Conservation (phyloP, 2,888 invertebrate species). For the Incurvaria masculella region DNA sequence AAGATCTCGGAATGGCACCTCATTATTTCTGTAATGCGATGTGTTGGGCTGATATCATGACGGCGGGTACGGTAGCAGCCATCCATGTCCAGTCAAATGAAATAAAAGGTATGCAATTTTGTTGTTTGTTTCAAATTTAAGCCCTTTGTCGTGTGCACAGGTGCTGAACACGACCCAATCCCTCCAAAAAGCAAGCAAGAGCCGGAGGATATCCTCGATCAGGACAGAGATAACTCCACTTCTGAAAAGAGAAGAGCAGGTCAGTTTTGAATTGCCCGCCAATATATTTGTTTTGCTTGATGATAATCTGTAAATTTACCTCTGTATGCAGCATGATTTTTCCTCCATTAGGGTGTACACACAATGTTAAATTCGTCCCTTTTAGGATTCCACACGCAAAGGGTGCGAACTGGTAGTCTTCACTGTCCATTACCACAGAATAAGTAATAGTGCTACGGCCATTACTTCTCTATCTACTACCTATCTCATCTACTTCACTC, state of each 20-base stretch:
- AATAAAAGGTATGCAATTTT: too few relatives aligned
- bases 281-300: background rate
- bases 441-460: slow-evolving; percentile 9
- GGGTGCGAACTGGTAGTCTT: slow-evolving; percentile 2
- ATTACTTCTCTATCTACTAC: background rate
- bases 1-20: too few relatives aligned
- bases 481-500: background rate
- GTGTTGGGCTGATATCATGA: too few relatives aligned
- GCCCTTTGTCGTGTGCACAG: too few relatives aligned
- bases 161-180: slow-evolving; percentile 42
- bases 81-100: too few relatives aligned
- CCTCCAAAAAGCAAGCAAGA: slow-evolving; percentile 36
- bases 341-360: too few relatives aligned
- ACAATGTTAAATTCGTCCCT: too few relatives aligned
- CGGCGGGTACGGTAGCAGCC: too few relatives aligned
- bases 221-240: slow-evolving; percentile 38
- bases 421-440: slow-evolving; percentile 7
- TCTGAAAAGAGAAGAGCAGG: slow-evolving; percentile 41
- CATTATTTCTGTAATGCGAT: too few relatives aligned
- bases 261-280: slow-evolving; percentile 21
- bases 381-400: background rate
- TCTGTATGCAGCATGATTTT: too few relatives aligned
- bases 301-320: background rate
- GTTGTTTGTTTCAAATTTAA: too few relatives aligned
- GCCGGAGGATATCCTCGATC: slow-evolving; percentile 44